Base-by-base conservation (phyloP, 92 coral and sea anemone species). In the Heteractis magnifica region DNA sequence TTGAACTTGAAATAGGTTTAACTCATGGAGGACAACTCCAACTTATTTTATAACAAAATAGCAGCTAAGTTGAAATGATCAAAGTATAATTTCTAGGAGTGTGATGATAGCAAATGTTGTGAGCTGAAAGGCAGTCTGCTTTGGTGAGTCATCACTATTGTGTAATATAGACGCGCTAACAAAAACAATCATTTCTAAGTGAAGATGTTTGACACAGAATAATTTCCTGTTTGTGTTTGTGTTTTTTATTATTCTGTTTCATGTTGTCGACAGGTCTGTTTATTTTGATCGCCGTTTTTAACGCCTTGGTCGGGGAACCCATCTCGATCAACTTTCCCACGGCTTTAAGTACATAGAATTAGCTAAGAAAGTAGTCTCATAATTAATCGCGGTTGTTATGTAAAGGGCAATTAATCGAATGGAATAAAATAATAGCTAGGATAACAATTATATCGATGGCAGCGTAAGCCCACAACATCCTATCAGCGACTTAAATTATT, bases 281-380 rank as follows among this genome's bases (percentile, higher is more conserved):
- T 52, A 51, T 11, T 49, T 52, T 50, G 49, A 51, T 76, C 41
- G 49, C 26, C 44, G 72, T 34, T 56, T 59, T 26, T 41, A 52
- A 53, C 58, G 13, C 49, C 49, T 20, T 68, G 73, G 49, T 26
- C 84, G 70, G 84, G 84, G 77, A 81, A 81, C 64, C 77, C 2
- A 20, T 18, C 48, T 19, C 51, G 49, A 34, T 41, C 76, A 49
- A 81, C 84, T 81, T 81, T 81, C 84, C 84, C 84, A 81, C 84
- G 84, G 77, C 34, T 59, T 34, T 64, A 65, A 79, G 19, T 41
- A 60, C 75, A 60, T 78, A 26, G 70, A 44, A 79, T 62, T 49
- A 52, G 52, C 13, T 34, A 2, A 20, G 49, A 68, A n/a, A 68
- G 49, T 53, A 53, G 58, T 8, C 58, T 53, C 9, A 53, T 2